Base-by-base conservation (phyloP, 2,113 vertebrate species). In the Pyrgilauda ruficollis region DNA sequence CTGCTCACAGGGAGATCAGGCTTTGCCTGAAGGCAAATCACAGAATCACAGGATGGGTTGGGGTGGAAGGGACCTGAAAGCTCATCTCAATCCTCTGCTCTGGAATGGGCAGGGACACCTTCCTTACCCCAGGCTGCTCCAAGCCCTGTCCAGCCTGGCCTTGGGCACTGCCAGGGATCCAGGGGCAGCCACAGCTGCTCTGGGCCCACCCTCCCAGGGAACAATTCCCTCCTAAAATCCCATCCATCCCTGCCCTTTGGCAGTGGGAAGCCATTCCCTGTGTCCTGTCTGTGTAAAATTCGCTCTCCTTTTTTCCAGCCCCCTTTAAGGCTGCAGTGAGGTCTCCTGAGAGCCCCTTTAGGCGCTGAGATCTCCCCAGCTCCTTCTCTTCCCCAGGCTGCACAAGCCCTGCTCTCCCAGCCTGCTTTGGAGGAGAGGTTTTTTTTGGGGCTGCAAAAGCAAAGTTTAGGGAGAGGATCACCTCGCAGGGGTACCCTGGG, bases 221-320 rank as follows among this genome's bases (percentile, higher is more conserved):
- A 1, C 0, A 78, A 39, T 70, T 62, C 47, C 23, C 0, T 6
- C 1, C n/a, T 0, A 23, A 7, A 1, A 24, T 30, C 47, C 28
- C 12, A 23, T 10, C 22, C 1, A 1, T 0, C 30, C 22, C 27
- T 61, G 18, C 18, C 27, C 33, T 53, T 12, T 69, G 37, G 11
- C 46, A 68, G 2, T 21, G 5, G 2, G 3, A 20, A 68, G 21
- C 73, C 27, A 8, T 68, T 28, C 55, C 53, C 23, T 2, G 0
- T 33, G 33, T 69, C 18, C 23, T 33, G 3, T 33, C 31, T 10
- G 28, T 62, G 46, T 24, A 11, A 46, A 62, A 46, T 0, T 12
- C 24, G 55, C 28, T 69, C 28, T 46, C 33, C 47, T 62, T 23
- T 69, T 37, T 56, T 8, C 27, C 72, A 26, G 0, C 3, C 31